Evolutionary conservation across 2,113 vertebrate genomes (phyloP), one percentile per base, ranked within the genome.

Genomic region (Myiopsitta monachus): DNA sequence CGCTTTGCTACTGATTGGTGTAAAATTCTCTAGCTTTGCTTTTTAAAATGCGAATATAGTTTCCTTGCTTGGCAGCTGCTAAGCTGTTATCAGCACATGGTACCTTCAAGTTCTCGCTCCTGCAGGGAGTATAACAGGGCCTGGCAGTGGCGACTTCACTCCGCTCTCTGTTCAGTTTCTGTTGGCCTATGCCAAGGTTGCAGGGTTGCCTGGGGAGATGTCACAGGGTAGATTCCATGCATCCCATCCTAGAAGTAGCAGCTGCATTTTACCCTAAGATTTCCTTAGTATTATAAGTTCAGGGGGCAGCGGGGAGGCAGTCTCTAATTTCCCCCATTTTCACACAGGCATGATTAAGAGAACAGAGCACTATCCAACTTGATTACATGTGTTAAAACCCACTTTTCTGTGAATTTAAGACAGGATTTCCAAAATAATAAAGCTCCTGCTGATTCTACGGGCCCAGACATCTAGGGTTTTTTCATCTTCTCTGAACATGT

Each of bases 261-360:
- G 19, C 55, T 57, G 33, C 55, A 22, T n/a, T 57, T 57, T 57
- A 57, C 55, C 19, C 31, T n/a, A 57, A 57, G 55, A 22, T 57
- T 57, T 57, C 19, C 33, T 57, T n/a, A n/a, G 55, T 57, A 12
- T 57, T 57, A 57, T 14, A 57, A 57, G 31, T n/a, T n/a, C 19
- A n/a, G 55, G 55, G 55, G 33, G 21, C 21, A 14, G 55, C 11
- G 7, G 21, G 13, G 55, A n/a, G 55, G 55, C 21, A n/a, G 33
- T n/a, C 33, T 22, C 19, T 59, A n/a, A n/a, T 23, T 23, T 59
- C 55, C 33, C 33, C 33, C 55, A 23, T 59, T 59, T n/a, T n/a
- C 55, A 14, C 19, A 59, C 55, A 59, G 97, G 97, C 92, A 97
- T 51, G 18, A 95, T 28, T 89, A 97, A 97, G 91, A 97, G 94